phyloP scores from a whole-genome alignment of 92 coral and sea anemone genomes.

The Metridium senile region DNA sequence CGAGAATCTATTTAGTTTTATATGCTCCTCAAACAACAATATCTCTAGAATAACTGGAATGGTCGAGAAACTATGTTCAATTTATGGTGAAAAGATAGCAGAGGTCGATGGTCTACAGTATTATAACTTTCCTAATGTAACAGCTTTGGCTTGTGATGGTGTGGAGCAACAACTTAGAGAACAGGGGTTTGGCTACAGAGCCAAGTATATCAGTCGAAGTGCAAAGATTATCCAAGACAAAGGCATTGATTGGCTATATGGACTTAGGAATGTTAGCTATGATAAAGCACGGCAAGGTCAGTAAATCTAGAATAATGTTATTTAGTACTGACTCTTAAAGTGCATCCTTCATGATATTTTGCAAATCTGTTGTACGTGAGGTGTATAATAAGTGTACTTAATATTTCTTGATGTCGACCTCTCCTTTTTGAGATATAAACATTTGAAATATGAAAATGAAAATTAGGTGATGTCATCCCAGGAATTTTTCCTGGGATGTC shows the following conservation, averaged over 20 bases:
- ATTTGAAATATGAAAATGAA: too few relatives aligned
- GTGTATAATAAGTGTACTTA: too few relatives aligned
- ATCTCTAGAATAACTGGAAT: constrained; percentile 85
- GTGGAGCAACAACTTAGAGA: constrained; percentile 78
- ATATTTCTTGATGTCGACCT: too few relatives aligned
- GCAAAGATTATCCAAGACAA: constrained; percentile 70
- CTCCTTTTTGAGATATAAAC: too few relatives aligned
- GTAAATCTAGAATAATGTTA: not conserved
- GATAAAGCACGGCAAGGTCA: constrained; percentile 84
- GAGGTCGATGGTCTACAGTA: constrained; percentile 64
- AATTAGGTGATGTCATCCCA: too few relatives aligned
- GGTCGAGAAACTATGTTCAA: constrained; percentile 79
- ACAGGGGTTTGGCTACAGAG: constrained; percentile 97
- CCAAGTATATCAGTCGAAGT: constrained; percentile 77
- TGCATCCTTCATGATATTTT: too few relatives aligned
- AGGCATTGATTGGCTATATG: constrained; percentile 73
- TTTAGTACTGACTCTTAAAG: not conserved
- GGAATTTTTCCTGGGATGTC: too few relatives aligned
- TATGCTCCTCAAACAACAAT: constrained; percentile 95
- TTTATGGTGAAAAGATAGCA: constrained; percentile 71
- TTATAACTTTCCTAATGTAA: constrained; percentile 69
- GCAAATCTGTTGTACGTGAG: too few relatives aligned
- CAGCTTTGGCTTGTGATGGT: constrained; percentile 47
- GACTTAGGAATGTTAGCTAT: constrained; percentile 68
- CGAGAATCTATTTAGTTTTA: constrained; percentile 90